Percentiles rank a stretch among this genome's conserved stretches.
Evolutionary conservation across 2,113 vertebrate species (phyloP).

Genomic region (Esox niger): DNA sequence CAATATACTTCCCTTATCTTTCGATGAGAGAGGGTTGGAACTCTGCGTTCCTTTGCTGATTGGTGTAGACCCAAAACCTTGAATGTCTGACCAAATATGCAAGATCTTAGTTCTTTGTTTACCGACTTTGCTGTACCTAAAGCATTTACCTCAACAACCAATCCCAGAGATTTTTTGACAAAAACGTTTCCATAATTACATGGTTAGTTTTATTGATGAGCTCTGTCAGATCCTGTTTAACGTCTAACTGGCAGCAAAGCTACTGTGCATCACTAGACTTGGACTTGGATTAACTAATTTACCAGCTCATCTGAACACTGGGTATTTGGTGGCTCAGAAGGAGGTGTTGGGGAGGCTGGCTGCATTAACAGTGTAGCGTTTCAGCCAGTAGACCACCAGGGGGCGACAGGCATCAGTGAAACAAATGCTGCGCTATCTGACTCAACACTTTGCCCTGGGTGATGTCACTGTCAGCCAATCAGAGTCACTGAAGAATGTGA

Average conservation of each 20-base stretch:
- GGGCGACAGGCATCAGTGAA: constrained; percentile 51
- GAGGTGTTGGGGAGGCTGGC: no score
- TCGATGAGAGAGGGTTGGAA: no score
- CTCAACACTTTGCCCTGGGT: constrained; percentile 60
- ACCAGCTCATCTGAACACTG: background rate
- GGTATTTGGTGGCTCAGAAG: constrained; percentile 16
- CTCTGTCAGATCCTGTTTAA: constrained; percentile 13
- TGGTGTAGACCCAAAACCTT: no score
- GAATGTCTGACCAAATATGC: no score
- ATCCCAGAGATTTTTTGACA: no score
- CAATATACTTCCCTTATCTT: no score
- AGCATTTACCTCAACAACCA: no score
- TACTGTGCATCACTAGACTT: background rate
- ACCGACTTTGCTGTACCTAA: no score
- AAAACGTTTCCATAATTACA: no score
- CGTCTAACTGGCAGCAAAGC: constrained; percentile 44
- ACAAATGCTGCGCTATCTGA: constrained; percentile 28
- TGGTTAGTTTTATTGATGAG: constrained; percentile 40
- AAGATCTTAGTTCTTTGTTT: no score
- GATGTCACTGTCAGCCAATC: constrained; percentile 78
- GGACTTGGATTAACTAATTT: constrained; percentile 41
- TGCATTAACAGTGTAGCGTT: constrained; percentile 16
- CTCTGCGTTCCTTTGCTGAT: no score
- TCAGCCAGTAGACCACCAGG: constrained; percentile 48
- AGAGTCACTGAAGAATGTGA: constrained; percentile 41